Percentiles rank a stretch among this genome's conserved stretches.
Conservation (phyloP, 2,888 invertebrate species). For the Schizaphis graminum region DNA sequence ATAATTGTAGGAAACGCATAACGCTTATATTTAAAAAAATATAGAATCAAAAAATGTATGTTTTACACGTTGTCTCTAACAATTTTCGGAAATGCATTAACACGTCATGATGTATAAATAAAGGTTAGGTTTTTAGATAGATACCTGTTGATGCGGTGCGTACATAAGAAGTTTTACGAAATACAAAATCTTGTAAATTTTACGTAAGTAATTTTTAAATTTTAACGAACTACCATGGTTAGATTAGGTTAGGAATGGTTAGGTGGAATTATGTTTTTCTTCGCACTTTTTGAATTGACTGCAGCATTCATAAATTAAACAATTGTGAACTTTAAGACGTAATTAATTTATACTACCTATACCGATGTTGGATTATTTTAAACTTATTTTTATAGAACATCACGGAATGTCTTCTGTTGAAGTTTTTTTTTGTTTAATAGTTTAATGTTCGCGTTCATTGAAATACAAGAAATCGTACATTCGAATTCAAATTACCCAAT, state of each 20-base stretch:
- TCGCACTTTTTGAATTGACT: not conserved
- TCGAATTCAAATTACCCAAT: conserved; percentile 4
- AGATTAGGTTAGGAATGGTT: too few species aligned
- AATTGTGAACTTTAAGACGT: not conserved
- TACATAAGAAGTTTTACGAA: not conserved
- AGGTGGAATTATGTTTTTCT: not conserved
- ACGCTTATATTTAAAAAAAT: not conserved
- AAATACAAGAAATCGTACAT: not conserved
- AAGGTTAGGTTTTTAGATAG: not conserved
- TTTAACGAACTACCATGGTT: not conserved
- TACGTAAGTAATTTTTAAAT: not conserved
- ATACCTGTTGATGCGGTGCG: conserved; percentile 11
- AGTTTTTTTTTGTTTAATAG: not conserved
- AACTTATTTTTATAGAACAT: not conserved
- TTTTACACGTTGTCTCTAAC: not conserved
- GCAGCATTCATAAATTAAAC: not conserved
- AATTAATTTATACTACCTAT: not conserved
- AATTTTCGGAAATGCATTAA: not conserved
- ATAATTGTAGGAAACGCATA: not conserved
- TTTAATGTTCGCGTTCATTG: not conserved
- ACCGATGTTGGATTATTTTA: not conserved
- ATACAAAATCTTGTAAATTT: not conserved
- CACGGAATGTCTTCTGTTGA: not conserved
- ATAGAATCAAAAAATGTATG: not conserved
- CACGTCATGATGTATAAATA: not conserved